Evolutionary conservation across 2,113 vertebrate genomes (phyloP).

Genomic region (Pteruthius melanotis): DNA sequence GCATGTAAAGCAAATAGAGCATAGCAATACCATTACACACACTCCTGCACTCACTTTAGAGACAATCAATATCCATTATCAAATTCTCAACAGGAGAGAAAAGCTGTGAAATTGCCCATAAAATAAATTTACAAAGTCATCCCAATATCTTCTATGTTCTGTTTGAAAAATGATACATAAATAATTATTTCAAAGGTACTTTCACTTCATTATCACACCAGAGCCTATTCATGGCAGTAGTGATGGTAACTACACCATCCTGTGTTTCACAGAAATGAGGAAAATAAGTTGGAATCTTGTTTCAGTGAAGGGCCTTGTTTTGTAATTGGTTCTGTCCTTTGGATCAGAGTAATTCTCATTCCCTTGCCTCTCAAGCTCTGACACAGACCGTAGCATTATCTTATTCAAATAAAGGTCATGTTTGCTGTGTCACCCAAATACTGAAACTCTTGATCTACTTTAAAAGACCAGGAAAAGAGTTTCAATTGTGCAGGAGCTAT

Average conservation of each 20-base stretch:
- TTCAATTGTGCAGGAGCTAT: not conserved
- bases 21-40: slow-evolving; percentile 62
- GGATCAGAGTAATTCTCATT: not conserved
- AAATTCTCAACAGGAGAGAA: slow-evolving; percentile 46
- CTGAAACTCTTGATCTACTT: not conserved
- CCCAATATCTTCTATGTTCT: not conserved
- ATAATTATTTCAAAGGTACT: slow-evolving; percentile 31
- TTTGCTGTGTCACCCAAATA: not conserved
- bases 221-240: not conserved
- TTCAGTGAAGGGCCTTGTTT: not conserved
- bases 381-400: not conserved
- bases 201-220: not conserved
- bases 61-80: slow-evolving; percentile 67
- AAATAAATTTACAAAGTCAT: slow-evolving; percentile 60
- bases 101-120: slow-evolving; percentile 59
- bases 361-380: not conserved
- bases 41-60: slow-evolving; percentile 51
- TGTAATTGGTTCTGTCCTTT: not conserved
- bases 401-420: not conserved
- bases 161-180: not conserved
- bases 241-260: not conserved
- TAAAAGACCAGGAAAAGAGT: not conserved
- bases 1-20: slow-evolving; percentile 60
- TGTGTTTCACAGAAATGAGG: not conserved
- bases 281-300: not conserved